These are phyloP conservation scores for Rhabdomys dilectus DNA, from an alignment of 2,113 vertebrate genomes.

Conservation along the genomic window DNA sequence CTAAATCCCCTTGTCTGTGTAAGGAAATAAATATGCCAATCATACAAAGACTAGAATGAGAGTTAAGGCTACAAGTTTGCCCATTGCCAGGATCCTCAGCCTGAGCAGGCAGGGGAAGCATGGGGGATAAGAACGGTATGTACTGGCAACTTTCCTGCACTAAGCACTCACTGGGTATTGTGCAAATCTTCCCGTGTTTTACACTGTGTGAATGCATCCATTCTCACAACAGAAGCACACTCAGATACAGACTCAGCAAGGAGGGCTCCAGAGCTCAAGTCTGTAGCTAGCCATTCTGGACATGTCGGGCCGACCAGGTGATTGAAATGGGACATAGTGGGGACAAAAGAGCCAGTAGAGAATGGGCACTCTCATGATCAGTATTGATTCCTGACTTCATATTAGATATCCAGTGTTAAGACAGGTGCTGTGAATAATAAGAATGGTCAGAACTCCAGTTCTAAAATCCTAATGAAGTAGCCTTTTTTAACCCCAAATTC, in stretches of 20 bases:
- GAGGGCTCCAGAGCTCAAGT: neutral
- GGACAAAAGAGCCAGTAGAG: neutral
- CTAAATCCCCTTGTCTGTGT: neutral
- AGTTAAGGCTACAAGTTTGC: neutral
- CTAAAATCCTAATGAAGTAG: neutral
- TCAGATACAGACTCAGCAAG: neutral
- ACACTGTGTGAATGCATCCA: accelerated
- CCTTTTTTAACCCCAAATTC: neutral
- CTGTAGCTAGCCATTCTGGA: neutral
- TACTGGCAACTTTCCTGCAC: accelerated
- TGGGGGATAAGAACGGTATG: too few relatives aligned
- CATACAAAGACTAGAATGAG: neutral
- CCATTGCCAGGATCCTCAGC: neutral
- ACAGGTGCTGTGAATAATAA: neutral
- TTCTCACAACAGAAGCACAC: neutral
- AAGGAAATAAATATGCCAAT: neutral
- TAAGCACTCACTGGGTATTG: too few relatives aligned
- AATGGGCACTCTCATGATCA: neutral
- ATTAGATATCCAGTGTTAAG: neutral
- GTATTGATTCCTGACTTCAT: neutral
- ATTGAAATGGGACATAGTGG: neutral
- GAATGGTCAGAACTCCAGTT: neutral
- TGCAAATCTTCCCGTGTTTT: too few relatives aligned
- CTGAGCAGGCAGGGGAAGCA: neutral
- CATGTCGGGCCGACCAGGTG: neutral